A percentile compares a stretch with the other conserved stretches of the same genome.
phyloP scores from a whole-genome alignment of 2,888 invertebrate species.

The Hedychridium roseum region DNA sequence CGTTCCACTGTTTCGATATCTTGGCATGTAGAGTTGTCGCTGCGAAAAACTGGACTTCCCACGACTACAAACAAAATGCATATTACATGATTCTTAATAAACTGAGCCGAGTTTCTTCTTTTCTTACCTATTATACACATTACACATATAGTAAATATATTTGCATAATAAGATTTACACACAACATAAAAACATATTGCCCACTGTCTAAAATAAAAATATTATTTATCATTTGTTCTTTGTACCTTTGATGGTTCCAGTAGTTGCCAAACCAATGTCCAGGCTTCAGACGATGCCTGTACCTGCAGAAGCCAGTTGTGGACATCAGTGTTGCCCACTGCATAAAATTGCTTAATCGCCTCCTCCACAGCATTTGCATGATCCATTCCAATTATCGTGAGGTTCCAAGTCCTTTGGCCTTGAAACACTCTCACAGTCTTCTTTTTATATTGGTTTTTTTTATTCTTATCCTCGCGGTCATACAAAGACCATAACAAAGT shows the following conservation, averaged over 20 bases:
- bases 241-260: conserved; percentile 81
- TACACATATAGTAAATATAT: conserved; percentile 14
- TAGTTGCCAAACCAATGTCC: conserved; percentile 93
- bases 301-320: conserved; percentile 88
- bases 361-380: conserved; percentile 60
- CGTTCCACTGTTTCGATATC: conserved; percentile 86
- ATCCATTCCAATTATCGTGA: no score
- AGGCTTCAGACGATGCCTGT: conserved; percentile 87
- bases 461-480: no score
- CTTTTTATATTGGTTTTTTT: no score
- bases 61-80: conserved; percentile 53
- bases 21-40: conserved; percentile 91
- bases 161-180: conserved; percentile 1
- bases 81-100: neutral
- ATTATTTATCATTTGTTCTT: neutral
- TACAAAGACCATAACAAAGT: no score
- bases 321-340: conserved; percentile 77
- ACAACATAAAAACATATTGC: no score
- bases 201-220: no score
- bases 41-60: conserved; percentile 93
- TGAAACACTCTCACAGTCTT: no score
- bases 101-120: conserved; percentile 3
- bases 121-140: neutral
- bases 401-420: no score
- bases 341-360: conserved; percentile 66